A percentile compares a stretch with the other conserved stretches of the same genome.
These are phyloP conservation scores for Halcyon badia DNA, from an alignment of 2,797 vertebrate genomes.

Conservation along the genomic window DNA sequence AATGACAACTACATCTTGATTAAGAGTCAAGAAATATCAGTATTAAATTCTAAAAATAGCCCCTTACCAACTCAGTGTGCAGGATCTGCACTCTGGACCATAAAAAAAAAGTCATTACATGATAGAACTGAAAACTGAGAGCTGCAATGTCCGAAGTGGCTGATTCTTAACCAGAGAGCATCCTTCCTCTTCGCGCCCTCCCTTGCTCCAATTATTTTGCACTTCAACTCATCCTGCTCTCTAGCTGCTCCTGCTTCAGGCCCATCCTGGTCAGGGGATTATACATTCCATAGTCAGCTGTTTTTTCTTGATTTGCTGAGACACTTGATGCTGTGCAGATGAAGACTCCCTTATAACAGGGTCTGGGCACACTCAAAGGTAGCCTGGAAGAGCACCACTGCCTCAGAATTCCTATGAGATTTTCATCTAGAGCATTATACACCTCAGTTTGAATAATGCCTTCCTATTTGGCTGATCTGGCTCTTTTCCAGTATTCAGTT, in stretches of 20 bases:
- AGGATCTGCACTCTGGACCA: background rate
- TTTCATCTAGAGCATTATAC: background rate
- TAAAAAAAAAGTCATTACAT: background rate
- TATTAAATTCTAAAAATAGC: background rate
- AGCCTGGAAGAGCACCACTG: background rate
- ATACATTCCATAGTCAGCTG: background rate
- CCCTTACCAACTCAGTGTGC: background rate
- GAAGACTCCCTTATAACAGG: background rate
- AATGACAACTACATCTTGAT: background rate
- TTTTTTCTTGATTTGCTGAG: background rate
- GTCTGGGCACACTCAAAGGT: background rate
- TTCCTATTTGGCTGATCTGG: background rate
- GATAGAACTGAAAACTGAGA: background rate
- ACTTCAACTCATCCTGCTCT: background rate
- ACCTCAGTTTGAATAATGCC: background rate
- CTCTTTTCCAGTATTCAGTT: background rate
- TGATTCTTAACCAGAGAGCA: background rate
- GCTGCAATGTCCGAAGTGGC: background rate
- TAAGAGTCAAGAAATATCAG: background rate
- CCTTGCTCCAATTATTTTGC: background rate
- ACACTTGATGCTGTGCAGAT: background rate
- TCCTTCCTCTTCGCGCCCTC: background rate
- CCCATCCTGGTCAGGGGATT: background rate
- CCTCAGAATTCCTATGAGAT: background rate
- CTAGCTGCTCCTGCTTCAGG: background rate